Percentiles rank a stretch among this genome's conserved stretches.
phyloP scores from a whole-genome alignment of 2,797 vertebrate genomes.

The Apogon hyalosoma region DNA sequence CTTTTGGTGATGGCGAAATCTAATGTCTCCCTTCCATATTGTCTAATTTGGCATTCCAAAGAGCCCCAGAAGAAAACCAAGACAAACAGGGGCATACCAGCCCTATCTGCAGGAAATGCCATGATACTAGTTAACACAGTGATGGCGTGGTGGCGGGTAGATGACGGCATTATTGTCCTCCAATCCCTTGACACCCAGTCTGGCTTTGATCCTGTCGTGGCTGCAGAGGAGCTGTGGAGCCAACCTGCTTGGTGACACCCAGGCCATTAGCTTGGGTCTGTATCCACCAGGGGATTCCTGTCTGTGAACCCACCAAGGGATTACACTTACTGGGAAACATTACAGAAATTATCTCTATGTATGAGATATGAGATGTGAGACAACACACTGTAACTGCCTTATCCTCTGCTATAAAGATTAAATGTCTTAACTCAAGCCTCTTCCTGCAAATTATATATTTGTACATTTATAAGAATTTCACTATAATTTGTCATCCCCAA shows the following conservation, averaged over 20 bases:
- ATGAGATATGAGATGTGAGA: constrained; percentile 29
- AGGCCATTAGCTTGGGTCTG: constrained; percentile 42
- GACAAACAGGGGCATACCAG: constrained; percentile 69
- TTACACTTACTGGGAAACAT: constrained; percentile 49
- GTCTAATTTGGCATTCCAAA: constrained; percentile 65
- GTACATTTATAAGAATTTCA: constrained; percentile 8
- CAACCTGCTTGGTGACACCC: constrained; percentile 36
- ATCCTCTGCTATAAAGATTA: constrained; percentile 36
- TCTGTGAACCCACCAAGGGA: constrained; percentile 51
- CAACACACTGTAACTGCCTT: constrained; percentile 28
- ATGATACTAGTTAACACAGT: constrained; percentile 53
- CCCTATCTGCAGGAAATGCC: constrained; percentile 80
- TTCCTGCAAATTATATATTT: constrained; percentile 15
- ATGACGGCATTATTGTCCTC: constrained; percentile 50
- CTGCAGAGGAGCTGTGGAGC: constrained; percentile 48
- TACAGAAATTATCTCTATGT: constrained; percentile 39
- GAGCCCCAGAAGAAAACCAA: constrained; percentile 36
- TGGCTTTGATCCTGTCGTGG: constrained; percentile 68
- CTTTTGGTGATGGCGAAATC: constrained; percentile 54
- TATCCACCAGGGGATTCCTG: constrained; percentile 61
- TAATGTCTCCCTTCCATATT: constrained; percentile 52
- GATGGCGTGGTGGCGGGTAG: constrained; percentile 50
- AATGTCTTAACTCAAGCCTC: constrained; percentile 19
- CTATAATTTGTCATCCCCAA: constrained; percentile 28
- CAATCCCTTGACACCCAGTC: constrained; percentile 45